Percentiles rank a stretch among this genome's conserved stretches.
Evolutionary conservation across 2,113 vertebrate species (phyloP).

Genomic region (Cyanoramphus novaezelandiae): DNA sequence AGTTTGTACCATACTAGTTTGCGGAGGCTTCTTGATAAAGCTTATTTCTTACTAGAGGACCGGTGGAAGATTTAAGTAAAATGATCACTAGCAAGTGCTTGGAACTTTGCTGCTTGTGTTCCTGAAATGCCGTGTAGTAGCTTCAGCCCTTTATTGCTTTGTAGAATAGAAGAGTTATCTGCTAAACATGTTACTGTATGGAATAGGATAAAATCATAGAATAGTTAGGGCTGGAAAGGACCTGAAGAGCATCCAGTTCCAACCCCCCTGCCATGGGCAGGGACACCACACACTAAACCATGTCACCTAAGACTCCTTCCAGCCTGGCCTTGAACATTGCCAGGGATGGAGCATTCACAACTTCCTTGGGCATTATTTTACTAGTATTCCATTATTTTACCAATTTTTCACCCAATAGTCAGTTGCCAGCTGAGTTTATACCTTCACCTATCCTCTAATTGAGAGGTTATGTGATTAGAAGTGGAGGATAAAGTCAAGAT

Average conservation of each 20-base stretch:
- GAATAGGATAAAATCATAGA: not conserved
- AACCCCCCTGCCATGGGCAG: not conserved
- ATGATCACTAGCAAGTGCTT: not conserved
- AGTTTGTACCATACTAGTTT: not conserved
- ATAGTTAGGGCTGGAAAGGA: not conserved
- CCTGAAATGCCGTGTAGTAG: not conserved
- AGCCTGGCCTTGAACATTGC: not conserved
- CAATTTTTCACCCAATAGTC: accelerated
- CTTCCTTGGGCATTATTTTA: not conserved
- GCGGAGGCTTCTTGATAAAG: not conserved
- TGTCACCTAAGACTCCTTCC: not conserved
- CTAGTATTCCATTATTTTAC: not conserved
- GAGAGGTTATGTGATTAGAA: not conserved
- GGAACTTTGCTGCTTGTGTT: not conserved
- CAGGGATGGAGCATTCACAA: not conserved
- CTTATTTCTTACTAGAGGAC: not conserved
- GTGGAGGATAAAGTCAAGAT: not conserved
- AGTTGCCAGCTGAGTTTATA: not conserved
- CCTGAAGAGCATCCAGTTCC: not conserved
- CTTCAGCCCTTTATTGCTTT: not conserved
- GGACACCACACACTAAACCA: not conserved
- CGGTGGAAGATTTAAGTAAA: not conserved
- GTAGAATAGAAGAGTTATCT: not conserved
- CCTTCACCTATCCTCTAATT: not conserved
- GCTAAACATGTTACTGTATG: not conserved